A percentile compares a stretch with the other conserved stretches of the same genome.
Conservation (phyloP, 2,888 invertebrate species). For the Trisateles emortualis region DNA sequence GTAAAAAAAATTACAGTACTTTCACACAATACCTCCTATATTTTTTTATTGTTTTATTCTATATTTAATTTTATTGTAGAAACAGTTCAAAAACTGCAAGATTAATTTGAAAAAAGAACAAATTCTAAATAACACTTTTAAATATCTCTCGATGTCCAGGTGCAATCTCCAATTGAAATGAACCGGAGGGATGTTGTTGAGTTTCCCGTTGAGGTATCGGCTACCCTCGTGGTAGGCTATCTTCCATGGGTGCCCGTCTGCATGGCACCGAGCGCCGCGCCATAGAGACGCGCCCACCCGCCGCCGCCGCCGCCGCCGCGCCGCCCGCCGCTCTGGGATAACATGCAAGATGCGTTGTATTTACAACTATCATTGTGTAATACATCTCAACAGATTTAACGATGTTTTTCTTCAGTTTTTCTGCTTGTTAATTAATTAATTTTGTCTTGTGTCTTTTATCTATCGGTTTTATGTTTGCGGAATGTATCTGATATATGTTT, state of each 20-base stretch:
- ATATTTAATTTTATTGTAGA: no score
- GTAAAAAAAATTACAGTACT: no score
- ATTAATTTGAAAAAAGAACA: neutral
- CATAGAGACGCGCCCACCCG: slow-evolving; percentile 24
- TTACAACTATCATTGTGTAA: slow-evolving; percentile 22
- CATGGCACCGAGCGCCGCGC: slow-evolving; percentile 12
- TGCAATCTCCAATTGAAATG: neutral
- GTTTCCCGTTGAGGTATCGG: neutral
- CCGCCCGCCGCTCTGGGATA: slow-evolving; percentile 24
- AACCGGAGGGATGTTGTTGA: neutral
- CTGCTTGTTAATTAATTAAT: neutral
- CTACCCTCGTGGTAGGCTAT: slow-evolving; percentile 14
- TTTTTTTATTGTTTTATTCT: no score
- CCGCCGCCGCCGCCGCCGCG: slow-evolving; percentile 35
- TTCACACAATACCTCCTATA: no score
- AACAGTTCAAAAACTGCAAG: no score
- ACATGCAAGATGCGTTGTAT: slow-evolving; percentile 18
- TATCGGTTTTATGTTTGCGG: no score
- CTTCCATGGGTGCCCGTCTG: slow-evolving; percentile 20
- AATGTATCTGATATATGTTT: no score
- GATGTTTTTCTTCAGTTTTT: slow-evolving; percentile 3
- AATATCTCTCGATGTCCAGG: neutral
- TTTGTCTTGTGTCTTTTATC: neutral
- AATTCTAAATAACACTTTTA: no score
- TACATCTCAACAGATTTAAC: slow-evolving; percentile 14